phyloP scores from a whole-genome alignment of 2,888 invertebrate species.

The Eucera pruinosa region DNA sequence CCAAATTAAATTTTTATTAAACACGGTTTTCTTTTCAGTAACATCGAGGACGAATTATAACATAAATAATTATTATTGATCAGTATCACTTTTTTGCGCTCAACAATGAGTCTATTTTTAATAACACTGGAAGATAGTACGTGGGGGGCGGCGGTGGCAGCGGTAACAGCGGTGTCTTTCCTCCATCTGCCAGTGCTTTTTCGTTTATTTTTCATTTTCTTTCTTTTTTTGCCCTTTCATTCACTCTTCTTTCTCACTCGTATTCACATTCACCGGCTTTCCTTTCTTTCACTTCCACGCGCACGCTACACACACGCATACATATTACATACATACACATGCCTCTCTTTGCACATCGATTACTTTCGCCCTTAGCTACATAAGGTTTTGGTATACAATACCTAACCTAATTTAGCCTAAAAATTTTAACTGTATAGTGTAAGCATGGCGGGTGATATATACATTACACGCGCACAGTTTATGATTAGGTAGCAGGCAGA shows the following conservation, averaged over 20 bases:
- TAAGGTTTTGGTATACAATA: conserved; percentile 75
- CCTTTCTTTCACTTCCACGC: conserved; percentile 39
- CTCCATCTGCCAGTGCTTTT: conserved; percentile 60
- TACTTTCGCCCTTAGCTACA: conserved; percentile 69
- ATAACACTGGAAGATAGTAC: conserved; percentile 84
- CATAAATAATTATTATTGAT: conserved; percentile 83
- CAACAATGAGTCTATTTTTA: conserved; percentile 82
- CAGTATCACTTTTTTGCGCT: conserved; percentile 83
- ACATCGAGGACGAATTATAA: conserved; percentile 84
- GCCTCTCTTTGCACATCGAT: conserved; percentile 49
- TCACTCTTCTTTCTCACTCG: conserved; percentile 38
- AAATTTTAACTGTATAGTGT: conserved; percentile 74
- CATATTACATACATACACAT: conserved; percentile 13
- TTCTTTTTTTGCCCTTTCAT: conserved; percentile 32
- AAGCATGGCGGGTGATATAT: conserved; percentile 81
- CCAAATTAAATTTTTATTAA: conserved; percentile 84
- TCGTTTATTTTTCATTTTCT: conserved; percentile 16
- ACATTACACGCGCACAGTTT: conserved; percentile 78
- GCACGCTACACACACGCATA: background rate
- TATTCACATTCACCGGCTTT: conserved; percentile 45
- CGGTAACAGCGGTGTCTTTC: conserved; percentile 65
- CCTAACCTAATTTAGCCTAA: conserved; percentile 76
- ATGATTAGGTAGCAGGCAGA: conserved; percentile 64
- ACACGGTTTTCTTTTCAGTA: conserved; percentile 82
- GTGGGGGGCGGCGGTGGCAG: conserved; percentile 70